Evolutionary conservation across 2,888 invertebrate species (phyloP).

Genomic region (Patella depressa): DNA sequence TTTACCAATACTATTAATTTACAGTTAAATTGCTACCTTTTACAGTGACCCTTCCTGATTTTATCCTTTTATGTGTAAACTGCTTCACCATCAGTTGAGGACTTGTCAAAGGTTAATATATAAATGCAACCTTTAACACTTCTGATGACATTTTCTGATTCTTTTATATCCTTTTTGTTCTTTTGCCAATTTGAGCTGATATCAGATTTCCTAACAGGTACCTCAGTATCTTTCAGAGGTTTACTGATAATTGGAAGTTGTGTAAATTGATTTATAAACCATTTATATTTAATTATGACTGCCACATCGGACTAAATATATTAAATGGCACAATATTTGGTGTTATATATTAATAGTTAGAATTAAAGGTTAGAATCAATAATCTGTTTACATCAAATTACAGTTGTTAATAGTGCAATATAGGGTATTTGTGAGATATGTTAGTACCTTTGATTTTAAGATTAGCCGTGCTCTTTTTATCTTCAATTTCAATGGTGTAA

Average conservation of each 20-base stretch:
- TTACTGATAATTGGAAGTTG: constrained; percentile 52
- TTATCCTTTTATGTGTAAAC: constrained; percentile 58
- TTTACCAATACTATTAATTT: neutral
- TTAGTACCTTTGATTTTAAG: constrained; percentile 52
- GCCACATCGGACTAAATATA: no score
- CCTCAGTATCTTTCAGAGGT: constrained; percentile 52
- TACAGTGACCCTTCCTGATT: constrained; percentile 59
- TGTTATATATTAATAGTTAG: neutral
- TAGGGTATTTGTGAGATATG: no score
- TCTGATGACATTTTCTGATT: constrained; percentile 43
- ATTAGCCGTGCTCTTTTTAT: constrained; percentile 48
- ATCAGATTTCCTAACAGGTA: constrained; percentile 60
- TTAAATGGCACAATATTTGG: no score
- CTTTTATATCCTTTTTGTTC: constrained; percentile 52
- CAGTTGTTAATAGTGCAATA: no score
- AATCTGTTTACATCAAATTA: no score
- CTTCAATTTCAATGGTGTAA: constrained; percentile 57
- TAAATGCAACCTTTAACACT: constrained; percentile 49
- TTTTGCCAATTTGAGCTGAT: constrained; percentile 58
- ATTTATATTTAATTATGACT: no score
- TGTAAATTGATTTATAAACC: constrained; percentile 26
- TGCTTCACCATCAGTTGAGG: constrained; percentile 61
- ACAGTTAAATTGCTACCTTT: constrained; percentile 46
- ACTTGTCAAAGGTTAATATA: constrained; percentile 52
- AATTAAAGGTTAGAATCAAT: no score